Evolutionary conservation across 2,113 vertebrate species (phyloP).

Genomic region (Aspidoscelis tigris): DNA sequence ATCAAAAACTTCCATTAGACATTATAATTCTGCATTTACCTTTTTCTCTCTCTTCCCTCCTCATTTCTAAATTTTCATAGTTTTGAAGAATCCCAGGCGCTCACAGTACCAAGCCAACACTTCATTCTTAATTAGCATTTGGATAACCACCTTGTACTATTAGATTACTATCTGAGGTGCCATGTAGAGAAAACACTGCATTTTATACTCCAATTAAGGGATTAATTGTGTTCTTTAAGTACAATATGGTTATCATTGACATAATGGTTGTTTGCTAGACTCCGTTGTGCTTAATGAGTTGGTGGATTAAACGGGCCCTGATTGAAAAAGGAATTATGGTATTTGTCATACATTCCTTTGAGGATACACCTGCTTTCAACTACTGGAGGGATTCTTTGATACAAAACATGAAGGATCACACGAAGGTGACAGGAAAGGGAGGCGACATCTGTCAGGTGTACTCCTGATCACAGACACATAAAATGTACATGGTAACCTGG

Average conservation of each 20-base stretch:
- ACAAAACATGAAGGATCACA: conserved; percentile 75
- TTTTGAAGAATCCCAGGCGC: conserved; percentile 65
- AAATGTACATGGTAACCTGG: conserved; percentile 73
- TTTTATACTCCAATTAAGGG: conserved; percentile 67
- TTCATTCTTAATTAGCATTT: conserved; percentile 58
- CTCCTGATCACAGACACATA: conserved; percentile 75
- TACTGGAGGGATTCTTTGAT: conserved; percentile 75
- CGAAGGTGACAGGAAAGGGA: conserved; percentile 72
- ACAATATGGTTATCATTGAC: conserved; percentile 63
- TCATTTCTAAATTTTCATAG: background rate
- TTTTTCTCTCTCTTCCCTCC: background rate
- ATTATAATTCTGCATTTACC: background rate
- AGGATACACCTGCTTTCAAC: conserved; percentile 74
- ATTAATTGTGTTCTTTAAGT: conserved; percentile 72
- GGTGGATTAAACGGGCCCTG: conserved; percentile 69
- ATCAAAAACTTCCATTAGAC: background rate
- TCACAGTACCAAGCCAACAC: conserved; percentile 40
- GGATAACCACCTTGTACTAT: conserved; percentile 51
- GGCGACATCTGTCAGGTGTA: conserved; percentile 82
- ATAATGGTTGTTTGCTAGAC: conserved; percentile 68
- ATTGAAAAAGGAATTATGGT: conserved; percentile 74
- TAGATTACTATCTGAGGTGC: conserved; percentile 47
- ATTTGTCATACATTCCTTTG: conserved; percentile 79
- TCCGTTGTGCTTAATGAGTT: conserved; percentile 56
- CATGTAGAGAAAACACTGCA: conserved; percentile 57